phyloP scores from a whole-genome alignment of 2,797 vertebrate species.

The Silurus lanzhouensis region DNA sequence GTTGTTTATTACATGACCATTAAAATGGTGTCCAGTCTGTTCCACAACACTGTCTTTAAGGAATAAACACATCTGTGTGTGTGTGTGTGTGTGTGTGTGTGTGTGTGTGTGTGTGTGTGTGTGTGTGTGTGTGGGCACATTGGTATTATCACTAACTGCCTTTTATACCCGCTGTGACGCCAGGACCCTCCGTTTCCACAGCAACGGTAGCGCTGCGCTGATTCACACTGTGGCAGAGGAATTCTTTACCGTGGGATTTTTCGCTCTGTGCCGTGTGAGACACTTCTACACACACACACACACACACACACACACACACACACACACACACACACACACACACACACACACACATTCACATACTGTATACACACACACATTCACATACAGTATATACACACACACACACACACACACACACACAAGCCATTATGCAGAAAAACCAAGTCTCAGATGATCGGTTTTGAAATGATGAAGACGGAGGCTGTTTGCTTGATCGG shows the following conservation, averaged over 20 bases:
- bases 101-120: slow-evolving; percentile 40
- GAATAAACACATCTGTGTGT: neutral
- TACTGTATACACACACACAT: too few relatives aligned
- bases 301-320: neutral
- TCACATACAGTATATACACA: too few relatives aligned
- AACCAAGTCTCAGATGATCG: neutral
- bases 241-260: slow-evolving; percentile 56
- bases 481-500: too few relatives aligned
- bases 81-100: neutral
- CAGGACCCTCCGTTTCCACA: slow-evolving; percentile 52
- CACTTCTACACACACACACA: neutral
- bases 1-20: slow-evolving; percentile 1
- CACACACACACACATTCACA: neutral
- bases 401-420: neutral
- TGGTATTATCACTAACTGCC: slow-evolving; percentile 42
- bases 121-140: slow-evolving; percentile 46
- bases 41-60: neutral
- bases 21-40: neutral
- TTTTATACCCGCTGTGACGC: slow-evolving; percentile 56
- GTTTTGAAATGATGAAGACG: neutral
- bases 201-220: slow-evolving; percentile 52
- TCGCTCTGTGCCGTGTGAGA: slow-evolving; percentile 40
- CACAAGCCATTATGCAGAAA: too few relatives aligned
- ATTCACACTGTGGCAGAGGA: slow-evolving; percentile 54
- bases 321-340: neutral